Conservation (phyloP, 2,888 invertebrate species). For the Oxystoma pomonae region DNA sequence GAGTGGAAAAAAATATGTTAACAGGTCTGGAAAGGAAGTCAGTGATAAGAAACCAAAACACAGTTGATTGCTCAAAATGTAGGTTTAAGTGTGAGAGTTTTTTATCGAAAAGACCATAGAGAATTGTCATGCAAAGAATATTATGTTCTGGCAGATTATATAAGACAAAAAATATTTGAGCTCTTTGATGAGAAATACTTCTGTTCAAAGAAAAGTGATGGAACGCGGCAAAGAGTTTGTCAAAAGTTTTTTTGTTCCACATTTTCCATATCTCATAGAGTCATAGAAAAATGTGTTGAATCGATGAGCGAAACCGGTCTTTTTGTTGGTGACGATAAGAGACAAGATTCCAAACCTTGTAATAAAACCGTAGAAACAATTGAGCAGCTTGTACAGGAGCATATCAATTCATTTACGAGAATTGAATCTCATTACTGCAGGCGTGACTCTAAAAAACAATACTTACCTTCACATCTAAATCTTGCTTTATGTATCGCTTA, state of each 20-base stretch:
- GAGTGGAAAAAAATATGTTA: constrained; percentile 3
- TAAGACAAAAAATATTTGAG: constrained; percentile 9
- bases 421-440: constrained; percentile 8
- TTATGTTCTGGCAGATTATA: constrained; percentile 11
- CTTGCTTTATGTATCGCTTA: constrained; percentile 5
- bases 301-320: not conserved
- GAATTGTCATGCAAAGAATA: constrained; percentile 12
- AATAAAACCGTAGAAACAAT: constrained; percentile 4
- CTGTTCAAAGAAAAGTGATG: constrained; percentile 10
- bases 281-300: constrained; percentile 5
- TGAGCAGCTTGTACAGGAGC: constrained; percentile 10
- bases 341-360: not conserved
- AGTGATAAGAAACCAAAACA: not conserved
- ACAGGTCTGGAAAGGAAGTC: not conserved
- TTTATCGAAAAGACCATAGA: constrained; percentile 8
- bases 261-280: constrained; percentile 12
- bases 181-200: constrained; percentile 9
- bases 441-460: constrained; percentile 5
- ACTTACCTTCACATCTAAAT: constrained; percentile 9
- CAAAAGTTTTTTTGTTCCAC: constrained; percentile 12
- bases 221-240: constrained; percentile 12
- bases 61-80: constrained; percentile 10
- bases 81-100: constrained; percentile 11
- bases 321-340: constrained; percentile 10
- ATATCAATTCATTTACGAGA: constrained; percentile 11